phyloP scores from a whole-genome alignment of 2,888 invertebrate species.

The Acrocyrtus sp. region DNA sequence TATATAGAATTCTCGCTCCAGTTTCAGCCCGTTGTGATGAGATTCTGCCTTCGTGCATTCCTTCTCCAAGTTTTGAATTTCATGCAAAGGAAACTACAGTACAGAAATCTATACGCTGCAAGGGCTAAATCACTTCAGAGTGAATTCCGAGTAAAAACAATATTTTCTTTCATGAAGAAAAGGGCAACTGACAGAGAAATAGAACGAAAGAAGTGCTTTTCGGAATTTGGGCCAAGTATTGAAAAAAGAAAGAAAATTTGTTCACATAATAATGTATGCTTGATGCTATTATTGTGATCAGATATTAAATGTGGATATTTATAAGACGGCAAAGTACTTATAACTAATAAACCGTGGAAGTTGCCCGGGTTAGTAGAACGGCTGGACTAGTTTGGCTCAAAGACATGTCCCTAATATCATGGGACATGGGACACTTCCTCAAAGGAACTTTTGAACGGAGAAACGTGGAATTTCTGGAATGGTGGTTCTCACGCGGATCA shows the following conservation, averaged over 20 bases:
- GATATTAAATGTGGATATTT: background rate
- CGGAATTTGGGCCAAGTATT: too few relatives aligned
- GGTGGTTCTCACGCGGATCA: too few relatives aligned
- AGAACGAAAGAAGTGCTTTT: slow-evolving; percentile 4
- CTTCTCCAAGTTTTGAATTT: too few relatives aligned
- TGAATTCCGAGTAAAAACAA: too few relatives aligned
- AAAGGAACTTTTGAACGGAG: too few relatives aligned
- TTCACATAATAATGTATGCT: background rate
- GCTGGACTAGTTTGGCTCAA: background rate
- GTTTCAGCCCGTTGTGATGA: too few relatives aligned
- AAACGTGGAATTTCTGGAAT: too few relatives aligned
- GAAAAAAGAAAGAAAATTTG: slow-evolving; percentile 27
- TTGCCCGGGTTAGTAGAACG: background rate
- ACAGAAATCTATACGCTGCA: too few relatives aligned
- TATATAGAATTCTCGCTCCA: background rate
- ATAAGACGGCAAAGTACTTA: background rate
- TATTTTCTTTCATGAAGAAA: too few relatives aligned
- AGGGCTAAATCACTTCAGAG: too few relatives aligned
- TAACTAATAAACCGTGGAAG: slow-evolving; percentile 42
- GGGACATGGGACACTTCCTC: background rate
- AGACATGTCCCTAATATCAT: background rate
- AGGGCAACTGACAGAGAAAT: slow-evolving; percentile 42
- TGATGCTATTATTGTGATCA: background rate
- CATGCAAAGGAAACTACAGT: too few relatives aligned
- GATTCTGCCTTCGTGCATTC: too few relatives aligned